These are phyloP conservation scores for Lepidocolaptes lacrymiger DNA, from an alignment of 2,797 vertebrate genomes.

Conservation along the genomic window DNA sequence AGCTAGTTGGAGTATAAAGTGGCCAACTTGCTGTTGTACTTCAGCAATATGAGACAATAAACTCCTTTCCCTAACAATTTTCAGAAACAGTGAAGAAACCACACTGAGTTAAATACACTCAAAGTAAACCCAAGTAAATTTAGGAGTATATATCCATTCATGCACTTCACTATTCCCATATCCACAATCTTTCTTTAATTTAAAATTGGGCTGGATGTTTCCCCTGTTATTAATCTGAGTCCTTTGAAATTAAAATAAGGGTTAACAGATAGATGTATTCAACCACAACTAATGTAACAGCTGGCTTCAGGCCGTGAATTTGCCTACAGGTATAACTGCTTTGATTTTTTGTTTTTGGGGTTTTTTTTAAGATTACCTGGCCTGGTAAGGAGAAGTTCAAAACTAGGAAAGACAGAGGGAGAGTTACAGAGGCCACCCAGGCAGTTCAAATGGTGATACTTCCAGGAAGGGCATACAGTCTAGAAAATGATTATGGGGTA, in stretches of 20 bases:
- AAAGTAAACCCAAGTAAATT: not conserved
- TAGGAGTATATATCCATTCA: not conserved
- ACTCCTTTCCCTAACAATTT: not conserved
- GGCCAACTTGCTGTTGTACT: not conserved
- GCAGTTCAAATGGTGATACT: not conserved
- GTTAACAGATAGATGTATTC: not conserved
- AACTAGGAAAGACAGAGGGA: not conserved
- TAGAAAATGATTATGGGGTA: not conserved
- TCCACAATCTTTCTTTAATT: not conserved
- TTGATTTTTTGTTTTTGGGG: rapidly evolving
- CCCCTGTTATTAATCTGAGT: not conserved
- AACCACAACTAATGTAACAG: not conserved
- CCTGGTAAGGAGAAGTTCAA: not conserved
- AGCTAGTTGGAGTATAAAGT: not conserved
- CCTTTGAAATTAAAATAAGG: not conserved
- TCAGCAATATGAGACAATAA: not conserved
- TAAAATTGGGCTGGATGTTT: not conserved
- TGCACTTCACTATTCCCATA: not conserved
- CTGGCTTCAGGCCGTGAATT: not conserved
- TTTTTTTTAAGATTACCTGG: not conserved
- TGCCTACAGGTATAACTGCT: not conserved
- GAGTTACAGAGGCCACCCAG: not conserved
- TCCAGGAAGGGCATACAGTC: not conserved
- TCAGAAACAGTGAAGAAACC: not conserved
- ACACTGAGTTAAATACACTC: not conserved